Base-by-base conservation (phyloP, 2,888 invertebrate species). In the Ectropis crepuscularia region DNA sequence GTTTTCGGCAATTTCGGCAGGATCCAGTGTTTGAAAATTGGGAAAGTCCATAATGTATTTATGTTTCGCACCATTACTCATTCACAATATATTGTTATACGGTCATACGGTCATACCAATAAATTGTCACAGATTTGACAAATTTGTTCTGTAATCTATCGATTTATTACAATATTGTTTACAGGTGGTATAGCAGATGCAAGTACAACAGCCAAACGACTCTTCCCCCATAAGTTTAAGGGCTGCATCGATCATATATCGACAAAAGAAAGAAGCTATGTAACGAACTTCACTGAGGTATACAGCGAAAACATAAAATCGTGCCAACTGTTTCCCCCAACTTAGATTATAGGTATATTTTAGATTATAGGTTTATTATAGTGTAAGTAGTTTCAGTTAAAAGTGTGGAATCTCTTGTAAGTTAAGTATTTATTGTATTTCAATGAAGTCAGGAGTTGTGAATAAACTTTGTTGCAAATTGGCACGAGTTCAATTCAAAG, bases 171-270 rank as follows among this genome's bases (percentile, higher is more conserved):
- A 4, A 28, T 28, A 28, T 28, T 28, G 41, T 46, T 65, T 75
- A 37, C 79, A 95, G 95, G 95, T 75, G 95, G 95, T 50, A 89
- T 94, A 67, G 91, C 93, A 39, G 89, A 91, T 69, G 86, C 90
- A 61, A 78, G 85, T 82, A 73, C 80, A 69, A 74, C 82, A 80
- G 84, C 92, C 6, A 92, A 88, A 70, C 91, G 88, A 67, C 81
- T 92, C 46, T 95, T 93, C 74, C 88, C 90, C 5, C 82, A 92
- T 63, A 94, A 94, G 67, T 95, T 95, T 75, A 93, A 93, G 79
- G 95, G 95, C 63, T 95, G 95, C 76, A 90, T 95, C 68, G 94
- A 94, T 78, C 92, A 93, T 69, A 93, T 95, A 75, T 90, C 94
- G 53, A 94, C 87, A 0, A 77, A 74, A 48, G 82, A 86, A 59